A percentile compares a stretch with the other conserved stretches of the same genome.
phyloP scores from a whole-genome alignment of 2,113 vertebrate species.

The Todiramphus chloris region DNA sequence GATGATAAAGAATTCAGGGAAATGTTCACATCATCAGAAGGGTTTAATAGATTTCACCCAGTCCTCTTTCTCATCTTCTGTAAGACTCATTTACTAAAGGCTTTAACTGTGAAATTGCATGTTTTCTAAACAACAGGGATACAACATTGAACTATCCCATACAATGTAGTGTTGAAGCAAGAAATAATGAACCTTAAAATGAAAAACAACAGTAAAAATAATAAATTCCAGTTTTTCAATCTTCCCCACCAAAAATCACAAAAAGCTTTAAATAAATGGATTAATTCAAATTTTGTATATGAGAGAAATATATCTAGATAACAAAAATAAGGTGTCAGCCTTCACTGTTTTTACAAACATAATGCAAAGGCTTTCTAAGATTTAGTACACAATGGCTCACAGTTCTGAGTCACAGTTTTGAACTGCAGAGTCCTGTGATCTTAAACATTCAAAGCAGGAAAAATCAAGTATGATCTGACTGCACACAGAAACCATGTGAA shows the following conservation, averaged over 20 bases:
- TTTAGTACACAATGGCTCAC: not conserved
- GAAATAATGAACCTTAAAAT: not conserved
- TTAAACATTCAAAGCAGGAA: not conserved
- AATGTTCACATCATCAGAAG: not conserved
- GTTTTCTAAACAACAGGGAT: constrained; percentile 16
- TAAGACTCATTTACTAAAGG: constrained; percentile 38
- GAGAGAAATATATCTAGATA: not conserved
- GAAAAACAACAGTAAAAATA: not conserved
- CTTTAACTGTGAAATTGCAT: constrained; percentile 44
- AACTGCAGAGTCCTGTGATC: not conserved
- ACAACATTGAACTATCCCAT: not conserved
- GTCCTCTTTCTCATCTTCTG: not conserved
- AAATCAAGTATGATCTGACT: not conserved
- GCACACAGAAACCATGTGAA: not conserved
- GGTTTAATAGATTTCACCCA: not conserved
- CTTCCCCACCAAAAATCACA: not conserved
- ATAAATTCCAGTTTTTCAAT: not conserved
- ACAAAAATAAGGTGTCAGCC: not conserved
- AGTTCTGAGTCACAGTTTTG: not conserved
- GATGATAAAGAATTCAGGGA: constrained; percentile 17
- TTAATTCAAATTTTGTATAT: not conserved
- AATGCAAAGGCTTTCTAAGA: not conserved
- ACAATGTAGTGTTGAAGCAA: not conserved
- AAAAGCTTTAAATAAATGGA: not conserved
- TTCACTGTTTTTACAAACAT: not conserved